Evolutionary conservation across 2,888 invertebrate species (phyloP).

Genomic region (Bedellia somnulentella): DNA sequence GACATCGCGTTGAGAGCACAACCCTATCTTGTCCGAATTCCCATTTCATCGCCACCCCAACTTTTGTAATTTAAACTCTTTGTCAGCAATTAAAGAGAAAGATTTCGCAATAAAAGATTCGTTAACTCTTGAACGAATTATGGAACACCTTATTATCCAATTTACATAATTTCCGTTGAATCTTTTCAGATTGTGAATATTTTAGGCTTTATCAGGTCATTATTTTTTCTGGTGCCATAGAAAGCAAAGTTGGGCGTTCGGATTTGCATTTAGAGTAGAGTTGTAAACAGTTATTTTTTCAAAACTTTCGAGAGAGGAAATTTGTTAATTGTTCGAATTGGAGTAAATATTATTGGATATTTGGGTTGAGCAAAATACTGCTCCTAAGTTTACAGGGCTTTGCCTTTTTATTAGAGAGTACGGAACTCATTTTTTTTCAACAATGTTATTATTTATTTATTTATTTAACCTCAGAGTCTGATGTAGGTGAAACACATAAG

Average conservation of each 20-base stretch:
- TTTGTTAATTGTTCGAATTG: too few relatives aligned
- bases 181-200: neutral
- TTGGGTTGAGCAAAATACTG: too few relatives aligned
- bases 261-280: too few relatives aligned
- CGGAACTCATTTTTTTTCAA: neutral
- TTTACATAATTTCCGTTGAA: neutral
- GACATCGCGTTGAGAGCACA: too few relatives aligned
- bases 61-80: conserved; percentile 1
- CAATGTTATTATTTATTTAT: neutral
- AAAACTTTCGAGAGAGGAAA: too few relatives aligned
- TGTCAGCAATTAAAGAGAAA: conserved; percentile 3
- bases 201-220: neutral
- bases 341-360: too few relatives aligned
- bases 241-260: too few relatives aligned
- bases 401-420: neutral
- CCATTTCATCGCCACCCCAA: too few relatives aligned
- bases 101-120: neutral
- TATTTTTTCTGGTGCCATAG: too few relatives aligned
- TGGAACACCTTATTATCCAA: neutral
- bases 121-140: neutral
- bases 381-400: too few relatives aligned
- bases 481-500: neutral
- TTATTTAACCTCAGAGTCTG: neutral
- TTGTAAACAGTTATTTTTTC: too few relatives aligned
- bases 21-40: too few relatives aligned